phyloP scores from a whole-genome alignment of 2,113 vertebrate species.

The Pholis gunnellus region DNA sequence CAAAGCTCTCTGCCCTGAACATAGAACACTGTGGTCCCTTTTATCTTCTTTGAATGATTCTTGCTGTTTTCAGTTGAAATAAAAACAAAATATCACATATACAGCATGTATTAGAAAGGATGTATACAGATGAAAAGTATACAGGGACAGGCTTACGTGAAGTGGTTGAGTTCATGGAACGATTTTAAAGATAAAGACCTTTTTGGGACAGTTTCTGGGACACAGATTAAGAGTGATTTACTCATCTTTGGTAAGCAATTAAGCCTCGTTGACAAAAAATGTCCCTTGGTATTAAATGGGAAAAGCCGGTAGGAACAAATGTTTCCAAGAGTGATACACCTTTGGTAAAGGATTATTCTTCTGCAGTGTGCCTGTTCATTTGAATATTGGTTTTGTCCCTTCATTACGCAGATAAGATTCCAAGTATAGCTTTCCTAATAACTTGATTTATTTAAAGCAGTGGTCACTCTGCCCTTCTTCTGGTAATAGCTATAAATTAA shows the following conservation, averaged over 20 bases:
- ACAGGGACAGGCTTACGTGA: constrained; percentile 13
- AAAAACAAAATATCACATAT: neutral
- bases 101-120: neutral
- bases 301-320: constrained; percentile 18
- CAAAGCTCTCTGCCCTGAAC: neutral
- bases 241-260: constrained; percentile 63
- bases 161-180: constrained; percentile 35
- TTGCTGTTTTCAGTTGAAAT: neutral
- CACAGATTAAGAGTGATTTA: constrained; percentile 72
- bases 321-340: neutral
- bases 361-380: neutral
- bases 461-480: neutral
- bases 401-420: neutral
- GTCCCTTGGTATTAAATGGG: constrained; percentile 20
- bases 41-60: neutral
- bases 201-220: constrained; percentile 63
- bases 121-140: constrained; percentile 7
- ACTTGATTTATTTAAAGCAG: constrained; percentile 18
- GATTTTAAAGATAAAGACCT: constrained; percentile 58
- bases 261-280: constrained; percentile 65
- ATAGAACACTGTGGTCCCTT: neutral
- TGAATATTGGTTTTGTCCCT: neutral
- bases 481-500: neutral
- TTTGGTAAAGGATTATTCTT: neutral
- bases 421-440: neutral